These are phyloP conservation scores for Amblyornis subalaris DNA, from an alignment of 2,113 vertebrate genomes.

Conservation along the genomic window DNA sequence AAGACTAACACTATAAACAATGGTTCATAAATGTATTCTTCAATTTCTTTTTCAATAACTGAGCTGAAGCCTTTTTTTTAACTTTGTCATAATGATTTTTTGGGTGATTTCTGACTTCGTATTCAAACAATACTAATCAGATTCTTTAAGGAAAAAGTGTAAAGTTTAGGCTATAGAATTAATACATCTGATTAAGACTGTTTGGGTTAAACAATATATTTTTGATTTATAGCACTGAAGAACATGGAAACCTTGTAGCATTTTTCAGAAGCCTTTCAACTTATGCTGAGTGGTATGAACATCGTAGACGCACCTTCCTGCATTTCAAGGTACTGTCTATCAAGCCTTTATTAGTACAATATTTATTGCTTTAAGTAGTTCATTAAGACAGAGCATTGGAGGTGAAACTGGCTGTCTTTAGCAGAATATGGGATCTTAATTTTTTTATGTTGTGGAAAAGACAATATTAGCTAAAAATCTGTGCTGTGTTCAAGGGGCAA, in stretches of 20 bases:
- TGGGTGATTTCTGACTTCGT: not conserved
- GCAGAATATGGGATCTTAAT: not conserved
- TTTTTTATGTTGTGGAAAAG: not conserved
- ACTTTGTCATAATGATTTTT: not conserved
- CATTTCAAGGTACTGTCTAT: conserved; percentile 84
- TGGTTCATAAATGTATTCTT: not conserved
- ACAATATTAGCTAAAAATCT: not conserved
- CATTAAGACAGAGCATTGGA: not conserved
- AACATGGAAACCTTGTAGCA: conserved; percentile 70
- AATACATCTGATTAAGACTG: not conserved
- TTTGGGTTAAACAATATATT: not conserved
- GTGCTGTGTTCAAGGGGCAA: not conserved
- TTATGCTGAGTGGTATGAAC: conserved; percentile 79
- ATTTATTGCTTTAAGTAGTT: not conserved
- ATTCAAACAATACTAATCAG: not conserved
- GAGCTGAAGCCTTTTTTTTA: not conserved
- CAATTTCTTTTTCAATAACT: not conserved
- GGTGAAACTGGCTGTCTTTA: not conserved
- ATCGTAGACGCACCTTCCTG: conserved; percentile 76
- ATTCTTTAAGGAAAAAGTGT: not conserved
- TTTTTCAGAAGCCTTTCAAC: conserved; percentile 84
- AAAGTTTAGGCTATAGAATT: not conserved
- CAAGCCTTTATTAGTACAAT: not conserved
- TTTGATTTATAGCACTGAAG: conserved; percentile 77
- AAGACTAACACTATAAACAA: not conserved